Evolutionary conservation across 2,888 invertebrate genomes (phyloP).

Genomic region (Malachius bipustulatus): DNA sequence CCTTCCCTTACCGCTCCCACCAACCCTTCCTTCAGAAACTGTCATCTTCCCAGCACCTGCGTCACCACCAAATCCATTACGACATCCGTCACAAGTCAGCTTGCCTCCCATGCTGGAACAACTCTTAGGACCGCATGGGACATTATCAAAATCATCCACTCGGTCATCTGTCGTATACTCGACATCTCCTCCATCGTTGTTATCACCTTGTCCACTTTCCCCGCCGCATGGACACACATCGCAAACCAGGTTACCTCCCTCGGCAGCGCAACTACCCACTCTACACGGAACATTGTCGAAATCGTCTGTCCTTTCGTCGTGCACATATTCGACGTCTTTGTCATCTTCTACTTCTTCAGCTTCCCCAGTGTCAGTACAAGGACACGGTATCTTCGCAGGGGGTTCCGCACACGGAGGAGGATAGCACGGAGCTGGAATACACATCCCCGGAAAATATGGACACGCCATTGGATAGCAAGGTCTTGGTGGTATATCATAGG

Average conservation of each 20-base stretch:
- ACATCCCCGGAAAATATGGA: too few species aligned
- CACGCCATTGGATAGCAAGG: background rate
- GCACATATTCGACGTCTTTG: background rate
- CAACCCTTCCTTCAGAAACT: background rate
- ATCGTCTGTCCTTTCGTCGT: background rate
- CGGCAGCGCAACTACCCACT: slow-evolving; percentile 8
- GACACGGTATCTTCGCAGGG: too few species aligned
- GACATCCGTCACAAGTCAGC: slow-evolving; percentile 9
- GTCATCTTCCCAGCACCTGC: background rate
- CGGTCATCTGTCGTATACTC: too few species aligned
- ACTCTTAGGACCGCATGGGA: background rate
- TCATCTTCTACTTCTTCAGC: too few species aligned
- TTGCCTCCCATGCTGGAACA: slow-evolving; percentile 11
- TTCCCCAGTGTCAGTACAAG: too few species aligned
- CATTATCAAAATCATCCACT: too few species aligned
- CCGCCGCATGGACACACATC: slow-evolving; percentile 9
- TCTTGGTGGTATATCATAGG: background rate
- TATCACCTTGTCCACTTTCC: slow-evolving; percentile 8
- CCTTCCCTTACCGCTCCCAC: background rate
- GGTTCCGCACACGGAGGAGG: too few species aligned
- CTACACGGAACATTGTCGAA: slow-evolving; percentile 4
- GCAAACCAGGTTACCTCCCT: slow-evolving; percentile 11
- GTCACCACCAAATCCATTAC: background rate
- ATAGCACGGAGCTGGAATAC: background rate
- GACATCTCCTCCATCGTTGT: too few species aligned